Percentiles rank a stretch among this genome's conserved stretches.
phyloP scores from a whole-genome alignment of 2,797 vertebrate species.

The Hirundo rustica region DNA sequence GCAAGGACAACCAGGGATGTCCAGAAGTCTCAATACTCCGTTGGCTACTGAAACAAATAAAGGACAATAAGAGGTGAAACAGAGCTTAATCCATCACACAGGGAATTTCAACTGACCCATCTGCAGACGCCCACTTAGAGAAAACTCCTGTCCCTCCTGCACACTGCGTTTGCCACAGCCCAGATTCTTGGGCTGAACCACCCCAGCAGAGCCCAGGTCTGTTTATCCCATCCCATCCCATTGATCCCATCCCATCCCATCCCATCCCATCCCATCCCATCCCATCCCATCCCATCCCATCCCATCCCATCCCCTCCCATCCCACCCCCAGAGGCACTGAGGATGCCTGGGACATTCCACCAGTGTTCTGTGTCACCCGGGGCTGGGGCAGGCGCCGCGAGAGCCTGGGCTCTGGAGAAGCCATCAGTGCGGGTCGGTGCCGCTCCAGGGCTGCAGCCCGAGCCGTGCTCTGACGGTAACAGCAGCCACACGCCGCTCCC shows the following conservation, averaged over 20 bases:
- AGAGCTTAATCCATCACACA: too few species aligned
- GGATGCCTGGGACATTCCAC: not conserved
- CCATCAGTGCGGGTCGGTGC: not conserved
- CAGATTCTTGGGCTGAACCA: not conserved
- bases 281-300: too few species aligned
- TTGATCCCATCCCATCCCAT: too few species aligned
- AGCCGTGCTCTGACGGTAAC: not conserved
- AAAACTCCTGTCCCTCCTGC: not conserved
- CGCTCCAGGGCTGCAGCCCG: not conserved
- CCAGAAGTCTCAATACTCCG: too few species aligned
- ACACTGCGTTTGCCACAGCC: not conserved
- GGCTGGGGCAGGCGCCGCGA: not conserved
- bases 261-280: too few species aligned
- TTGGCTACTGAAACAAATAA: too few species aligned
- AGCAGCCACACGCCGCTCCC: not conserved
- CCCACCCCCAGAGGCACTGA: not conserved
- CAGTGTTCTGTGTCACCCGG: not conserved
- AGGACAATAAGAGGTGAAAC: too few species aligned
- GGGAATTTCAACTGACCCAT: not conserved
- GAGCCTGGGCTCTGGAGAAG: constrained; percentile 41
- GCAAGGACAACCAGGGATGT: too few species aligned
- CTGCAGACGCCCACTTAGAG: not conserved
- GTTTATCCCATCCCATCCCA: not conserved
- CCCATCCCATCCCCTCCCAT: too few species aligned
- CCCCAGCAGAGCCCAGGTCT: not conserved